phyloP scores from a whole-genome alignment of 2,888 invertebrate genomes.

The Drosophila nr. perissopoda region DNA sequence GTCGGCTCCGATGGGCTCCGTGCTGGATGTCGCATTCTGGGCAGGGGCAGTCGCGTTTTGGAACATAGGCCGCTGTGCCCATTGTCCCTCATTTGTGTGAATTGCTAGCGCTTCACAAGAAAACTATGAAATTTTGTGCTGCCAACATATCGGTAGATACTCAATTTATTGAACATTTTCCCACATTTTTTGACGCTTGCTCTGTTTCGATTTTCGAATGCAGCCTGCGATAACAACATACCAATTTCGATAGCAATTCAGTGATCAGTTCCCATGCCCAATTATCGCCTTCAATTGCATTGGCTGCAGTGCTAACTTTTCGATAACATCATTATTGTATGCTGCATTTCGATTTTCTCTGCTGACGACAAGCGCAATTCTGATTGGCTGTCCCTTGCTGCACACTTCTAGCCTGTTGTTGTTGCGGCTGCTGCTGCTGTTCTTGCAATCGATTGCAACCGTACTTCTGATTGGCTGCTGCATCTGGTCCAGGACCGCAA shows the following conservation, averaged over 20 bases:
- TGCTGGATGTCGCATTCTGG: neutral
- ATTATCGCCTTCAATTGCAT: neutral
- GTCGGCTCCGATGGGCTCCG: neutral
- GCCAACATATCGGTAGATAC: conserved; percentile 12
- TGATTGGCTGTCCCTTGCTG: neutral
- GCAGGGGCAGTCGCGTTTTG: neutral
- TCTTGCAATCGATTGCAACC: neutral
- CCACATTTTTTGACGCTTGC: conserved; percentile 19
- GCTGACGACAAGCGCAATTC: neutral
- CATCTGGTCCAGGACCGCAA: neutral
- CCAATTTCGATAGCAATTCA: neutral
- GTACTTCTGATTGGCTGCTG: neutral
- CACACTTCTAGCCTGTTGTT: too few relatives aligned
- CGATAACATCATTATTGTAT: conserved; percentile 30
- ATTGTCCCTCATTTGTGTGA: conserved; percentile 31
- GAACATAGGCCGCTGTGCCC: conserved; percentile 19
- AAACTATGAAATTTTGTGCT: conserved; percentile 20
- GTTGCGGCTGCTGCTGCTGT: neutral
- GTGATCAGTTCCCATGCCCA: neutral
- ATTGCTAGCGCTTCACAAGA: neutral
- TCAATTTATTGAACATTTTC: neutral
- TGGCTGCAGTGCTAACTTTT: neutral
- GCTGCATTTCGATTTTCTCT: conserved; percentile 20
- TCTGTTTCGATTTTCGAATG: neutral
- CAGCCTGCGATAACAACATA: neutral